Evolutionary conservation across 2,888 invertebrate species (phyloP), one percentile per base, ranked within the genome.

Genomic region (Ctenicera cuprea): DNA sequence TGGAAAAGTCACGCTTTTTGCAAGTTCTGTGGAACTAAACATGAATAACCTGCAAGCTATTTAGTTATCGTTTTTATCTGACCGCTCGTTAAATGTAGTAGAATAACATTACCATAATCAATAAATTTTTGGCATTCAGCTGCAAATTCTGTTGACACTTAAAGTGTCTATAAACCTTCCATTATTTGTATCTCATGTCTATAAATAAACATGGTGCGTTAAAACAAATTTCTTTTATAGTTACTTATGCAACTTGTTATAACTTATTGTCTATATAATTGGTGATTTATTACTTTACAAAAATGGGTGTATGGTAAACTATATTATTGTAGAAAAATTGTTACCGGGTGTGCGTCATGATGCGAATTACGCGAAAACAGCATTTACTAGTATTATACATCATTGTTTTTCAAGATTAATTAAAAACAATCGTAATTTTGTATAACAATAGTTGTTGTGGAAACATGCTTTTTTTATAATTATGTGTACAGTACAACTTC

Each of bases 201-300:
- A 67, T 67, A 67, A 67, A 67, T 67, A 67, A 67, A 67, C 52
- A 30, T 67, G 66, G 41, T 43, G 41, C 33, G 18, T 14, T 18
- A 3, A 37, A 38, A 26, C 3, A 11, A 18, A 16, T 16, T 16
- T 57, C 14, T 16, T 57, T 67, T 57, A 30, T 26, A 14, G 41
- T 57, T 57, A 57, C 41, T 67, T 54, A 48, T 63, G 45, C 20
- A 63, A 63, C 45, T 33, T 45, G 30, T 57, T 57, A 57, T 57
- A 57, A 57, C 33, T 30, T 57, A 52, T 52, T 52, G 52, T 52
- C 3, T 30, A 14, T 11, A 52, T n/a, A 18, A 12, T 18, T 41
- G 20, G 50, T 26, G 26, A 22, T 52, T 52, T 52, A 52, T 52
- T n/a, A n/a, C n/a, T n/a, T n/a, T n/a, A n/a, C n/a, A n/a, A n/a